These are phyloP conservation scores for Zootoca vivipara DNA, from an alignment of 2,113 vertebrate genomes.

Conservation along the genomic window DNA sequence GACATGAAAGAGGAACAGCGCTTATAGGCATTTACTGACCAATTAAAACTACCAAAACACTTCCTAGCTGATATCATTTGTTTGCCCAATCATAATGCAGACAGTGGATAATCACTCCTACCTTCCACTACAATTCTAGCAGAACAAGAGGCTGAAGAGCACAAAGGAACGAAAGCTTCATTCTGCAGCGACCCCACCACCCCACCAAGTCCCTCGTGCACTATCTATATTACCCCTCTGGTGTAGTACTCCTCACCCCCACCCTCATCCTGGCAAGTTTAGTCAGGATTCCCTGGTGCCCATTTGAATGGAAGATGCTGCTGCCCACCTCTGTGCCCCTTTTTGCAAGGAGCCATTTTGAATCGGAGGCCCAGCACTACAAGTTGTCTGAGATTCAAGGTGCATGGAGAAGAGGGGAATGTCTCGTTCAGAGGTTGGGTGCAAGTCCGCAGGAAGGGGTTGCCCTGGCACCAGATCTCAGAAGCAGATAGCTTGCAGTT, in stretches of 20 bases:
- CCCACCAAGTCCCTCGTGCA: neutral
- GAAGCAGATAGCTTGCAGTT: neutral
- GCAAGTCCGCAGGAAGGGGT: neutral
- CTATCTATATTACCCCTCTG: neutral
- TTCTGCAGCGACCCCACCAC: neutral
- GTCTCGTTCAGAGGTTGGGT: neutral
- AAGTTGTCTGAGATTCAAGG: neutral
- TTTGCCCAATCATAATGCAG: neutral
- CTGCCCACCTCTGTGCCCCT: neutral
- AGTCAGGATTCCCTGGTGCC: neutral
- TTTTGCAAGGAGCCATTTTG: neutral
- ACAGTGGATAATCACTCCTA: neutral
- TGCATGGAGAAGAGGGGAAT: neutral
- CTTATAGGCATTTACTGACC: neutral
- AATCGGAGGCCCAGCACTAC: neutral
- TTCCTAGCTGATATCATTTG: neutral
- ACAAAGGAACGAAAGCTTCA: neutral
- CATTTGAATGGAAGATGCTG: neutral
- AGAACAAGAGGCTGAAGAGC: neutral
- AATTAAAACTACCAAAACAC: neutral
- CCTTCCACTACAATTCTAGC: neutral
- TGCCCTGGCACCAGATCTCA: neutral
- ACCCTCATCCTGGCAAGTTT: neutral
- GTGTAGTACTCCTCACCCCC: neutral
- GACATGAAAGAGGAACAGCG: neutral